phyloP scores from a whole-genome alignment of 2,113 vertebrate genomes.

The Dolichallabes microphthalmus region DNA sequence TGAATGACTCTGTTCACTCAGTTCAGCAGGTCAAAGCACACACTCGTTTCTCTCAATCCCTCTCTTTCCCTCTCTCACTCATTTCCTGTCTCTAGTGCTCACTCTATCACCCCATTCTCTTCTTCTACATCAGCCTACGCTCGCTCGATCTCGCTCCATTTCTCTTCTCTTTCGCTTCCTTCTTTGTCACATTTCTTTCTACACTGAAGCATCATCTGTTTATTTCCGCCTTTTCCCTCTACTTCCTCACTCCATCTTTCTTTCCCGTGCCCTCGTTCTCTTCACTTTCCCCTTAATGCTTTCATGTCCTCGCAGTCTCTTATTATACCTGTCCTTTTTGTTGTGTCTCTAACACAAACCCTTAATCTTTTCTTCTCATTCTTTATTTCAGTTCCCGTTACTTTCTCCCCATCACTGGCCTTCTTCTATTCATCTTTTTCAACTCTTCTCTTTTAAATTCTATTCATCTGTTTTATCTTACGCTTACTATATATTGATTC shows the following conservation, averaged over 20 bases:
- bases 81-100: slow-evolving; percentile 4
- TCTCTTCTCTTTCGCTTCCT: neutral
- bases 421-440: neutral
- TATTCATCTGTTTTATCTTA: neutral
- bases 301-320: neutral
- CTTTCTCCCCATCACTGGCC: neutral
- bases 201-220: neutral
- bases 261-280: neutral
- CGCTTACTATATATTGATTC: neutral
- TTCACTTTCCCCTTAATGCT: neutral
- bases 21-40: slow-evolving; percentile 33
- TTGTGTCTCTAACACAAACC: neutral
- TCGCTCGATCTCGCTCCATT: neutral
- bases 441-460: neutral
- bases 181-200: neutral
- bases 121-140: neutral
- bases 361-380: neutral
- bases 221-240: neutral
- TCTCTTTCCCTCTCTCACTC: slow-evolving; percentile 26
- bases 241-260: neutral
- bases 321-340: neutral
- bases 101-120: slow-evolving; percentile 8
- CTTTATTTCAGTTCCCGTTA: neutral
- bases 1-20: slow-evolving; percentile 27
- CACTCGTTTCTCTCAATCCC: slow-evolving; percentile 24